Evolutionary conservation across 2,888 invertebrate species (phyloP).

Genomic region (Chloroclysta siterata): DNA sequence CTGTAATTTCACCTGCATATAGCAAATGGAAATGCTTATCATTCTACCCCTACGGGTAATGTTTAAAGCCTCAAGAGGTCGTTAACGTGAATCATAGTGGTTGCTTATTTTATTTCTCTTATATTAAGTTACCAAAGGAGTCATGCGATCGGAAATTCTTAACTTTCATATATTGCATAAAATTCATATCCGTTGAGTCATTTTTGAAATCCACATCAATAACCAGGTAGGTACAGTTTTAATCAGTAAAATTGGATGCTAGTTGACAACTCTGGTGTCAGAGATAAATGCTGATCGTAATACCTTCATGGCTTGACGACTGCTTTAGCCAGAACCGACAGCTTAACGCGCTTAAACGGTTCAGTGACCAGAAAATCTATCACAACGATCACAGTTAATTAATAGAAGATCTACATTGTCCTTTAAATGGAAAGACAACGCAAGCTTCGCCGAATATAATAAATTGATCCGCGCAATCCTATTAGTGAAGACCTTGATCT

Average conservation of each 20-base stretch:
- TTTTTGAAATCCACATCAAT: not conserved
- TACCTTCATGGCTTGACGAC: not conserved
- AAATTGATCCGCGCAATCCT: slow-evolving; percentile 36
- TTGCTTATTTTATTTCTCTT: not conserved
- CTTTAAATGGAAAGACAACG: slow-evolving; percentile 12
- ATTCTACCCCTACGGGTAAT: not conserved
- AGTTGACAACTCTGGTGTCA: not conserved
- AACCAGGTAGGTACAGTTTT: not conserved
- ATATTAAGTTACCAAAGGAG: not conserved
- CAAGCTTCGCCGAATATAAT: slow-evolving; percentile 32
- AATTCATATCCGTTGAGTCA: not conserved
- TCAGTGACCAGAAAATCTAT: slow-evolving; percentile 1
- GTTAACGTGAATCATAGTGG: not conserved
- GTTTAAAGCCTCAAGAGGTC: not conserved
- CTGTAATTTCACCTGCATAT: too few relatives aligned
- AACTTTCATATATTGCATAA: slow-evolving; percentile 1
- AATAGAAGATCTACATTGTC: not conserved
- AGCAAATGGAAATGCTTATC: too few relatives aligned
- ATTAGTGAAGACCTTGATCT: slow-evolving; percentile 37
- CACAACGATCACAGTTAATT: not conserved
- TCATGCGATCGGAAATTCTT: slow-evolving; percentile 5
- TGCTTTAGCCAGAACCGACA: not conserved
- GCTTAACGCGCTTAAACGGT: not conserved
- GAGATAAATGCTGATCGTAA: not conserved
- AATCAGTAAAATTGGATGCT: not conserved